Percentiles rank a stretch among this genome's conserved stretches.
Evolutionary conservation across 1,140 invertebrate species (phyloP).

Genomic region (Centruroides sculpturatus): DNA sequence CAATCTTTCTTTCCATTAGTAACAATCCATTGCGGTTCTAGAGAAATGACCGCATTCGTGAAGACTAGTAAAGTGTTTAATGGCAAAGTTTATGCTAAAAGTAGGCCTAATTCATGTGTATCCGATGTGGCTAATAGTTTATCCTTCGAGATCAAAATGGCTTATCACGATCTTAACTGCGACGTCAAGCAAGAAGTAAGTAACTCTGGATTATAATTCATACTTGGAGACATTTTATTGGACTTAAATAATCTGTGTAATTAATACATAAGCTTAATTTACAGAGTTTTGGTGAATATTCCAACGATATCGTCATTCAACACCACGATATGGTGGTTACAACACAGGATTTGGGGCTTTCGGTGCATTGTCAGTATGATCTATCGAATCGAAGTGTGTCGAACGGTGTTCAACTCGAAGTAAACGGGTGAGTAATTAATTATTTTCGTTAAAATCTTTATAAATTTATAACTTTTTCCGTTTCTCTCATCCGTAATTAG

Average conservation of each 20-base stretch:
- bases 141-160: conserved; percentile 22
- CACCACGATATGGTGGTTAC: conserved; percentile 91
- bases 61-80: conserved; percentile 82
- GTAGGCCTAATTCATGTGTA: conserved; percentile 78
- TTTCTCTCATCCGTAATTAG: conserved; percentile 6
- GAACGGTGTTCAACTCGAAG: conserved; percentile 40
- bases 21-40: conserved; percentile 44
- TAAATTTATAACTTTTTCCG: background rate
- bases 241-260: background rate
- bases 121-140: conserved; percentile 39
- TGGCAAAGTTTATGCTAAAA: conserved; percentile 86
- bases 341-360: conserved; percentile 76
- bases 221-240: background rate
- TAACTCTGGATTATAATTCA: background rate
- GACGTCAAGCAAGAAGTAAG: conserved; percentile 20
- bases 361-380: conserved; percentile 84
- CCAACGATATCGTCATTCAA: conserved; percentile 81
- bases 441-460: too few species aligned
- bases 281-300: conserved; percentile 39
- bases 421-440: conserved; percentile 18
- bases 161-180: conserved; percentile 21
- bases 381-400: conserved; percentile 83
- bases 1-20: conserved; percentile 3
- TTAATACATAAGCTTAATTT: background rate
- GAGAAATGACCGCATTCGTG: conserved; percentile 82